A percentile compares a stretch with the other conserved stretches of the same genome.
These are phyloP conservation scores for Ecdyonurus torrentis DNA, from an alignment of 2,888 invertebrate species.

Conservation along the genomic window DNA sequence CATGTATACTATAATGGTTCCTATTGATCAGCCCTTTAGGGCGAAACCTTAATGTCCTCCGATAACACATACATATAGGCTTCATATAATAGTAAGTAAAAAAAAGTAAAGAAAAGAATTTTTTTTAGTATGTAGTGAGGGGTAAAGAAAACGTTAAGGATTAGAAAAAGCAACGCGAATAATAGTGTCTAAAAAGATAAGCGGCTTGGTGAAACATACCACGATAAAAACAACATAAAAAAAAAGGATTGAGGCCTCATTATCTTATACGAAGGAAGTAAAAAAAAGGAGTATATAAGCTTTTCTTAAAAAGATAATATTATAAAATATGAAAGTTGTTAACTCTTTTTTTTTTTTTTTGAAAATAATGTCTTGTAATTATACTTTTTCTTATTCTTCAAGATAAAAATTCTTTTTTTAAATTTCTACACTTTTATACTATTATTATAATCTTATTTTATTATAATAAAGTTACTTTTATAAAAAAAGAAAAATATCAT, in stretches of 20 bases:
- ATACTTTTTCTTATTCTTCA: no score
- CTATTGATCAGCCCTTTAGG: not conserved
- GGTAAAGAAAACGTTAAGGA: not conserved
- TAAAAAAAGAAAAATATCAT: no score
- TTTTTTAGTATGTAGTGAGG: no score
- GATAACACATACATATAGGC: not conserved
- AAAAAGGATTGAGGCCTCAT: not conserved
- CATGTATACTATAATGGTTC: conserved; percentile 1
- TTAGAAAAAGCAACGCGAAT: not conserved
- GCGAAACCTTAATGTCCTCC: conserved; percentile 3
- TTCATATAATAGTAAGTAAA: not conserved
- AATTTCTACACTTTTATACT: not conserved
- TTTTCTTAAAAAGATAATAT: not conserved
- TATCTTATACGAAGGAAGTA: not conserved
- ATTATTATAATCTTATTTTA: not conserved
- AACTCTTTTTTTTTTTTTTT: no score
- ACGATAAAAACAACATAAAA: not conserved
- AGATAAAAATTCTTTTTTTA: no score
- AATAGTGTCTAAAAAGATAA: not conserved
- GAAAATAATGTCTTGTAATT: no score
- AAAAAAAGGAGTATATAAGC: not conserved
- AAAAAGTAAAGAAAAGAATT: not conserved
- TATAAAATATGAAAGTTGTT: not conserved
- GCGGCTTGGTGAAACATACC: not conserved
- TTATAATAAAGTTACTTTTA: not conserved